Percentiles rank a stretch among this genome's conserved stretches.
Conservation (phyloP, 2,113 vertebrate species). For the Psittacus erithacus region DNA sequence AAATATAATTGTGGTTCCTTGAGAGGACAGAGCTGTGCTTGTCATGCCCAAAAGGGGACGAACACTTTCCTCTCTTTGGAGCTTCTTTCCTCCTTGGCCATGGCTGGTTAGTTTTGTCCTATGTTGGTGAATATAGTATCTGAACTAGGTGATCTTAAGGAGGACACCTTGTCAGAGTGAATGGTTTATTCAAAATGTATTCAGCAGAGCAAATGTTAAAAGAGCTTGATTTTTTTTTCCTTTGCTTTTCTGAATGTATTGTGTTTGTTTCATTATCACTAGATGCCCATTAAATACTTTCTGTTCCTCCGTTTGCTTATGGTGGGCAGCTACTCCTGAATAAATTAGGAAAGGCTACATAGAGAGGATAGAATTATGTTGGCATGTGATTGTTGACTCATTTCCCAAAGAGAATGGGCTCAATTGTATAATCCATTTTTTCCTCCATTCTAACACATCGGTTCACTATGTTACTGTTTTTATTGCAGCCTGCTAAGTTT, state of each 20-base stretch:
- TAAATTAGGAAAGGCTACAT: constrained; percentile 57
- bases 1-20: neutral
- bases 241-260: neutral
- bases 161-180: neutral
- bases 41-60: neutral
- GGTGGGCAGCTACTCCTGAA: constrained; percentile 27
- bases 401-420: constrained; percentile 39
- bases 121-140: neutral
- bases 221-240: neutral
- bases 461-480: constrained; percentile 21
- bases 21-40: neutral
- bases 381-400: constrained; percentile 46
- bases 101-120: neutral
- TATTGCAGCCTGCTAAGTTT: constrained; percentile 29
- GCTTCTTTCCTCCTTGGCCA: neutral
- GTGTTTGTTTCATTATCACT: constrained; percentile 27
- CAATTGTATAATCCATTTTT: constrained; percentile 27
- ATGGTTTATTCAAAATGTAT: neutral
- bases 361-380: constrained; percentile 34
- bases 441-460: neutral
- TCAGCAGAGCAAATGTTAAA: neutral
- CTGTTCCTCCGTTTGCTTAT: constrained; percentile 37
- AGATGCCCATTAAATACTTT: constrained; percentile 30
- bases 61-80: neutral
- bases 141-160: neutral